Evolutionary conservation across 2,113 vertebrate genomes (phyloP), one percentile per base, ranked within the genome.

Genomic region (Garra rufa): DNA sequence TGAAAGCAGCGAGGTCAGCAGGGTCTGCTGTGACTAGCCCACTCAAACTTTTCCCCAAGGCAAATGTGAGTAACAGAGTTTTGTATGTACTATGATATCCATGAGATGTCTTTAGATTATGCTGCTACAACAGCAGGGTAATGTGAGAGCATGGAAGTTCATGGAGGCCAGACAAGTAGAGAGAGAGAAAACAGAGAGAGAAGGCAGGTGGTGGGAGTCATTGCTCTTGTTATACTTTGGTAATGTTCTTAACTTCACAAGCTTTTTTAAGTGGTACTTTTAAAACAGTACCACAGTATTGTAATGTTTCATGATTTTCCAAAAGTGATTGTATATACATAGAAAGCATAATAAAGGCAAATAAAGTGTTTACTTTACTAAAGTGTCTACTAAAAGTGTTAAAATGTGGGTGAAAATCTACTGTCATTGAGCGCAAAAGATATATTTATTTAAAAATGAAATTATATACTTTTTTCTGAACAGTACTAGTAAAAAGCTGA

Each of bases 1-100:
- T 67, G 59, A 80, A 80, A 65, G 17, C 59, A 67, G 78, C 28
- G 43, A 67, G 77, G 59, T 80, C 77, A 80, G 77, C 6, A 8
- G 3, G 77, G 76, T 24, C 76, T 59, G 59, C 17, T 15, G 34
- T 43, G 34, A 78, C 57, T 80, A 57, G 41, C 59, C 26, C 43
- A 48, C 41, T 80, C 59, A 30, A 65, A 67, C 38, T 21, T 82
- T 3, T 73, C 65, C 65, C 69, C 21, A 71, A 57, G 67, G 67
- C 70, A 74, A 57, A 71, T 61, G 57, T 41, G 46, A 41, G 46
- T 52, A 71, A 55, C 67, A 41, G n/a, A 82, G 67, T 43, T 82
- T 15, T 69, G 34, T 3, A 43, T 52, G 74, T 55, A 43, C 43
- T 76, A 30, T 19, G 73, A 75, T 75, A 75, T 75, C 73, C 46